phyloP scores from a whole-genome alignment of 2,888 invertebrate genomes.

The Parascotia fuliginaria region DNA sequence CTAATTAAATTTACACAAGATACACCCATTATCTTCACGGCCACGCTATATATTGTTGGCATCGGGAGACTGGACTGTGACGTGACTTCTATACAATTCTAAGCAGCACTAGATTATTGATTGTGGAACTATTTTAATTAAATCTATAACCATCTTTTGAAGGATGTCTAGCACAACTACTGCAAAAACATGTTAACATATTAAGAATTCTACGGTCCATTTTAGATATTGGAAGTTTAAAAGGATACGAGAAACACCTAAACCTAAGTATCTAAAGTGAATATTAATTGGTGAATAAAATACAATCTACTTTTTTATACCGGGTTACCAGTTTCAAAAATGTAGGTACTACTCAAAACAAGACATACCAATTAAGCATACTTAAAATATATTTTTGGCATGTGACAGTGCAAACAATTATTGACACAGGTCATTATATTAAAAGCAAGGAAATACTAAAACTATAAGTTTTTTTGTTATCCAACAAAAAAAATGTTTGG shows the following conservation, averaged over 20 bases:
- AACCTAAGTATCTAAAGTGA: conserved; percentile 21
- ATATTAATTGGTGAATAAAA: background rate
- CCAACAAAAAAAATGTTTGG: too few relatives aligned
- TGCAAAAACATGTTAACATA: conserved; percentile 22
- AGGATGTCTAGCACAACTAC: conserved; percentile 35
- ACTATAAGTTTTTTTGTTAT: too few relatives aligned
- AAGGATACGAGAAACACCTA: conserved; percentile 23
- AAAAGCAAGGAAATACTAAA: too few relatives aligned
- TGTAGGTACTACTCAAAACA: background rate
- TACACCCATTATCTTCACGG: conserved; percentile 15
- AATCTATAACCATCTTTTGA: conserved; percentile 20
- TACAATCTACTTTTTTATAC: conserved; percentile 2
- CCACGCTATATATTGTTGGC: conserved; percentile 51
- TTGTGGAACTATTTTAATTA: conserved; percentile 27
- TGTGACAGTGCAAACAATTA: background rate
- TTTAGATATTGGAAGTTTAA: conserved; percentile 8
- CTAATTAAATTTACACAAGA: conserved; percentile 17
- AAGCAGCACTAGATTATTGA: conserved; percentile 29
- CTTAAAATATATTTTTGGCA: background rate
- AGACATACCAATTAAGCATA: background rate
- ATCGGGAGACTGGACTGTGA: conserved; percentile 54
- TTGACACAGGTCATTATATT: background rate
- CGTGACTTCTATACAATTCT: conserved; percentile 20
- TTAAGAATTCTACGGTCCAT: conserved; percentile 23
- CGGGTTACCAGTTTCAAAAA: background rate